Evolutionary conservation across 2,797 vertebrate genomes (phyloP), one percentile per base, ranked within the genome.

Genomic region (Dipus sagitta): DNA sequence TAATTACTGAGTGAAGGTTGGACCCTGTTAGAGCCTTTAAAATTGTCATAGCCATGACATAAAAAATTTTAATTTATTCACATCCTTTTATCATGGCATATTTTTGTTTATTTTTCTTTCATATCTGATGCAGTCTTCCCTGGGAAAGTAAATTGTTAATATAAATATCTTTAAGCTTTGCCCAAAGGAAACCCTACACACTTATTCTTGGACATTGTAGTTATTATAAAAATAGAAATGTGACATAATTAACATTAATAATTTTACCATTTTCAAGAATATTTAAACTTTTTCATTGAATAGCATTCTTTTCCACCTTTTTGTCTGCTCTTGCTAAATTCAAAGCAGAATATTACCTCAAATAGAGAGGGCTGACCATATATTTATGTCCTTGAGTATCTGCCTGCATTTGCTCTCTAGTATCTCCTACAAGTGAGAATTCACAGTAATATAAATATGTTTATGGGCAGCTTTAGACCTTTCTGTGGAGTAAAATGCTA

Each of bases 111-210:
- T 64, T 38, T 32, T 91, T 96, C 34, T 84, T 87, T 8, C 1
- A 42, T 47, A 71, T 60, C 74, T 21, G 89, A 65, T 68, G 79
- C 94, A 81, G 26, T 38, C 32, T 87, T 65, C 32, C 38, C 34
- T 85, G 47, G 26, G 67, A 76, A 91, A 85, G 12, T 86, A 76
- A 88, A 88, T 80, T 92, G 12, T 88, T 82, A 91, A 76, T 76
- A 76, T 72, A 88, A 81, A 47, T 70, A 93, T 79, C 26, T 8
- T 64, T 92, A 79, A 92, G 34, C 54, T 76, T 96, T 95, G 88
- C 60, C 24, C 47, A 88, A 72, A 94, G 64, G 14, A 90, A 93
- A 68, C 72, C 78, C 23, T 90, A 38, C 4, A 42, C 21, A 54
- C 30, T 26, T 74, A 42, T 75, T 93, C 30, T 87, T 84, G 34